Conservation (phyloP, 2,888 invertebrate species). For the Eristalis arbustorum region DNA sequence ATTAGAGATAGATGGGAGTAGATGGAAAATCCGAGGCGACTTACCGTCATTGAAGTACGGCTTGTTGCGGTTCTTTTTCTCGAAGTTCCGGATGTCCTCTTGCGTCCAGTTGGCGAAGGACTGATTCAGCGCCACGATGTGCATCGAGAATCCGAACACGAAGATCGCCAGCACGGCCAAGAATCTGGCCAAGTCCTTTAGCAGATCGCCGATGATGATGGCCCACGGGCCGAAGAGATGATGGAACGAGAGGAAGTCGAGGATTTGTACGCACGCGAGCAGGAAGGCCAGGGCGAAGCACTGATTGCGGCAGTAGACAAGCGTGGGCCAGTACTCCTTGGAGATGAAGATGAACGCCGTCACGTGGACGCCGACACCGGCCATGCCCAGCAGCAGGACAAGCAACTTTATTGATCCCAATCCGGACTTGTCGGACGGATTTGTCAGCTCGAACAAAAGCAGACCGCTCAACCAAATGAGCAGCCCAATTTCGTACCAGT, state of each 20-base stretch:
- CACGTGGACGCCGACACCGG: conserved; percentile 94
- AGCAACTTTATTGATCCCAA: conserved; percentile 96
- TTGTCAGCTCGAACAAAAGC: conserved; percentile 96
- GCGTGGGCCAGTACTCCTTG: conserved; percentile 88
- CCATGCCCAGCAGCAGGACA: conserved; percentile 92
- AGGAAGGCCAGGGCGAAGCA: conserved; percentile 97
- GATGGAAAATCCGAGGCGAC: conserved; percentile 76
- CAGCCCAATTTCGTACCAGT: conserved; percentile 98
- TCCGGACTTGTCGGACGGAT: conserved; percentile 98
- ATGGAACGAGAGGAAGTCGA: conserved; percentile 99
- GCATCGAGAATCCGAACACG: conserved; percentile 99
- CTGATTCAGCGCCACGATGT: conserved; percentile 97
- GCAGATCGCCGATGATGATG: conserved; percentile 97
- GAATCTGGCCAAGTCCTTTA: conserved; percentile 97
- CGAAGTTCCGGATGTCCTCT: conserved; percentile 83
- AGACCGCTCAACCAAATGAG: conserved; percentile 97
- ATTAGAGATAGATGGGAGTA: conserved; percentile 21
- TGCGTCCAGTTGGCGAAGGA: conserved; percentile 88
- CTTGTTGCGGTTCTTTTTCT: conserved; percentile 81
- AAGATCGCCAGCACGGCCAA: conserved; percentile 98
- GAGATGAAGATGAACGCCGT: conserved; percentile 87
- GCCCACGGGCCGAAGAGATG: conserved; percentile 99
- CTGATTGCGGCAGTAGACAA: conserved; percentile 97
- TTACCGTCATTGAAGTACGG: conserved; percentile 88
- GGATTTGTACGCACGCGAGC: conserved; percentile 97